phyloP scores from a whole-genome alignment of 1,140 invertebrate genomes.

The Ladona fulva region DNA sequence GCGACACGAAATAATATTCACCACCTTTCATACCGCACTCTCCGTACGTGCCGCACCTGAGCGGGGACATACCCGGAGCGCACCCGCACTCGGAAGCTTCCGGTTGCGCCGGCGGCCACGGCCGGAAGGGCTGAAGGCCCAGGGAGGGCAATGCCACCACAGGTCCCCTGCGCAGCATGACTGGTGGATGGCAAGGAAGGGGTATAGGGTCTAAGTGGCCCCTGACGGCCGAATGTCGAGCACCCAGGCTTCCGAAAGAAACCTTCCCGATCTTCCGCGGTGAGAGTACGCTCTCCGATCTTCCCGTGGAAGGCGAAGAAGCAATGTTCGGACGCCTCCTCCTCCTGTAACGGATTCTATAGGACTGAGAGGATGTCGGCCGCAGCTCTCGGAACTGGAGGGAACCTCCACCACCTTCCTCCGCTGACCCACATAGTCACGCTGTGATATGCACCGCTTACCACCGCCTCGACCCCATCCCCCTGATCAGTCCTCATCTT shows the following conservation, averaged over 20 bases:
- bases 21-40: slow-evolving; percentile 43
- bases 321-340: neutral
- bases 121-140: slow-evolving; percentile 28
- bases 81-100: slow-evolving; percentile 47
- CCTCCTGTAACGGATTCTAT: neutral
- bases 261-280: neutral
- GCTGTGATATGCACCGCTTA: neutral
- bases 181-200: neutral
- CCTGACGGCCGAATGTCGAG: neutral
- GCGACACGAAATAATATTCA: slow-evolving; percentile 59
- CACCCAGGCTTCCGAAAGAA: neutral
- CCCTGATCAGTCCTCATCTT: neutral
- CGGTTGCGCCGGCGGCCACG: slow-evolving; percentile 51
- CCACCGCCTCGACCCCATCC: neutral
- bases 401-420: neutral
- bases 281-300: neutral
- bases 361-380: neutral
- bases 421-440: slow-evolving; percentile 1
- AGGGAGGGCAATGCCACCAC: slow-evolving; percentile 7
- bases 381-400: neutral
- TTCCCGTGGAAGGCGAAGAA: neutral
- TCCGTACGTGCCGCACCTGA: slow-evolving; percentile 14
- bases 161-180: slow-evolving; percentile 12
- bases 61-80: slow-evolving; percentile 35
- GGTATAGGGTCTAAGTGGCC: slow-evolving; percentile 14